Evolutionary conservation across 1,140 invertebrate species (phyloP).

Genomic region (Tribolium madens): DNA sequence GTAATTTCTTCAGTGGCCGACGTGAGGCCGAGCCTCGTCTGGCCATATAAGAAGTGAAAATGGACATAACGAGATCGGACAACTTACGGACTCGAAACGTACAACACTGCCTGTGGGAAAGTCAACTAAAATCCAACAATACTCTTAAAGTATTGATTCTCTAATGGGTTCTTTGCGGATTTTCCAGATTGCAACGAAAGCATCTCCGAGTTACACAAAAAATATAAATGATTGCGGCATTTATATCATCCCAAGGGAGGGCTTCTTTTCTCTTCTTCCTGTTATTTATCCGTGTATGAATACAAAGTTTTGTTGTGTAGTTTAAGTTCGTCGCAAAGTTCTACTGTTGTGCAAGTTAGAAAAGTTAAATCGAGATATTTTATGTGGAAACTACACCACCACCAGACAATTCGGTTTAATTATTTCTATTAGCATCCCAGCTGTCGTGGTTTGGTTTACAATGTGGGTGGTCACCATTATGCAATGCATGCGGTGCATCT

Average conservation of each 20-base stretch:
- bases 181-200: not conserved
- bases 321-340: conserved; percentile 7
- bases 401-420: conserved; percentile 22
- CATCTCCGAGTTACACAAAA: not conserved
- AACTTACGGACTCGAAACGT: conserved; percentile 48
- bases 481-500: not conserved
- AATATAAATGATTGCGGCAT: not conserved
- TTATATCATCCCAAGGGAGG: not conserved
- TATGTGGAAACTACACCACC: not conserved
- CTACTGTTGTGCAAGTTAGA: conserved; percentile 3
- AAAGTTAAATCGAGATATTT: conserved; percentile 16
- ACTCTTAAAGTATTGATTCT: not conserved
- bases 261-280: not conserved
- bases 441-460: not conserved
- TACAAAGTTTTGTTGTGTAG: not conserved
- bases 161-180: not conserved
- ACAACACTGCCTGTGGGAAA: not conserved
- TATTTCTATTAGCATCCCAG: conserved; percentile 10
- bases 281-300: conserved; percentile 21
- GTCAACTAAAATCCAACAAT: not conserved
- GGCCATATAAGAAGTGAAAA: conserved; percentile 57
- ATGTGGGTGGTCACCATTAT: not conserved
- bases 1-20: conserved; percentile 51
- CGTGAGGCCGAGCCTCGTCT: conserved; percentile 23
- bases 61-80: conserved; percentile 57